Percentiles rank a stretch among this genome's conserved stretches.
These are phyloP conservation scores for Trichosurus vulpecula DNA, from an alignment of 2,797 vertebrate species.

Conservation along the genomic window DNA sequence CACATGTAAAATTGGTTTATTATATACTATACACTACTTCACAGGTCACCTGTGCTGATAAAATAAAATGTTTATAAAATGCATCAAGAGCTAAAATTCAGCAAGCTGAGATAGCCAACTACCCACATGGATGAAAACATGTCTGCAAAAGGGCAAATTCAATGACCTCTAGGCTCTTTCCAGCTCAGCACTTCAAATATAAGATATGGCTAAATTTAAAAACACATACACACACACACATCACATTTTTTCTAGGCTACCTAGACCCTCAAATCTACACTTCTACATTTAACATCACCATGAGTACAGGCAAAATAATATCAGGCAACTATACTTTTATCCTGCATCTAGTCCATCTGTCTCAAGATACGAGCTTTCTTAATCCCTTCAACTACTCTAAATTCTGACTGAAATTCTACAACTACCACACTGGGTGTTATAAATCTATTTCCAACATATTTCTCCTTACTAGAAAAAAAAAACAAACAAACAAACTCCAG, in stretches of 20 bases:
- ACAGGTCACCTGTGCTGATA: not conserved
- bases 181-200: not conserved
- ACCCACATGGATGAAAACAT: not conserved
- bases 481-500: not conserved
- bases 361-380: conserved; percentile 30
- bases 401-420: not conserved
- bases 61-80: not conserved
- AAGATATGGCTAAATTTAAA: not conserved
- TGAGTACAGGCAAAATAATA: not conserved
- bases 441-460: conserved; percentile 36
- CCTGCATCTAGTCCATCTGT: not conserved
- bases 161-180: not conserved
- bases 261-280: not conserved
- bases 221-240: not conserved
- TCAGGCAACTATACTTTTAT: not conserved
- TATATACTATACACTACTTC: not conserved
- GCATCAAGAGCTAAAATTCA: not conserved
- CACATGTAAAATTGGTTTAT: not conserved
- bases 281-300: conserved; percentile 12
- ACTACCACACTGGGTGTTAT: not conserved
- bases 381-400: conserved; percentile 44
- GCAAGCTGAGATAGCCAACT: not conserved
- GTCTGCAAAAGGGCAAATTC: not conserved
- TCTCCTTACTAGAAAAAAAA: conserved; percentile 20
- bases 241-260: not conserved